phyloP scores from a whole-genome alignment of 2,888 invertebrate genomes.

The Steinernema hermaphroditum region DNA sequence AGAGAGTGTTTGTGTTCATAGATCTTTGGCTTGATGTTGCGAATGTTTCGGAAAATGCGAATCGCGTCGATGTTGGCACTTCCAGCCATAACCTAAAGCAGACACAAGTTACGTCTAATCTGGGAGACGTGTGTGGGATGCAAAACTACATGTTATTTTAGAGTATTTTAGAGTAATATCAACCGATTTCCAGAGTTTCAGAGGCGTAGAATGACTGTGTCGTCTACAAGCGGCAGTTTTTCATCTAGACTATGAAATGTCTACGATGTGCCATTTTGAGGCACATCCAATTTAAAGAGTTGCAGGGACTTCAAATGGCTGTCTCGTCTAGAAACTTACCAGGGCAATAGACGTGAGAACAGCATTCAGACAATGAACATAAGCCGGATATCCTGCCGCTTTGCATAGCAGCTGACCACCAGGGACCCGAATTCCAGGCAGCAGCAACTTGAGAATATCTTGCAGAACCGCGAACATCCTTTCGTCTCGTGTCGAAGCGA shows the following conservation, averaged over 20 bases:
- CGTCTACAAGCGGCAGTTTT: no score
- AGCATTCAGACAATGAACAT: conserved; percentile 31
- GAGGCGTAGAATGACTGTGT: no score
- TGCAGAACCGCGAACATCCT: conserved; percentile 71
- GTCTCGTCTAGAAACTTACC: no score
- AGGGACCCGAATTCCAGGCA: conserved; percentile 1
- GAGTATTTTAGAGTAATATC: no score
- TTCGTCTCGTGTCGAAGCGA: conserved; percentile 85
- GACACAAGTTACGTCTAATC: conserved; percentile 20
- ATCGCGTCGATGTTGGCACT: conserved; percentile 84
- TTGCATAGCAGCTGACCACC: neutral
- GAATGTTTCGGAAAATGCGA: conserved; percentile 81
- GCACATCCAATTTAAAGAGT: no score
- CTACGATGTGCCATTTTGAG: no score
- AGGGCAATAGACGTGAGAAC: conserved; percentile 28
- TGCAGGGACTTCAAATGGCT: no score
- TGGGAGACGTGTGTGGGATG: no score
- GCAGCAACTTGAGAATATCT: neutral
- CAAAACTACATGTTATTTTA: no score
- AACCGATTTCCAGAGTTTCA: no score
- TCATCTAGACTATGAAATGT: no score
- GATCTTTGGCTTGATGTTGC: conserved; percentile 67
- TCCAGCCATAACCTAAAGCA: conserved; percentile 80
- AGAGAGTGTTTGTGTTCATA: conserved; percentile 71
- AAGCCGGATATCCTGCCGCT: conserved; percentile 13